phyloP scores from a whole-genome alignment of 2,113 vertebrate genomes.

The Camelus bactrianus region DNA sequence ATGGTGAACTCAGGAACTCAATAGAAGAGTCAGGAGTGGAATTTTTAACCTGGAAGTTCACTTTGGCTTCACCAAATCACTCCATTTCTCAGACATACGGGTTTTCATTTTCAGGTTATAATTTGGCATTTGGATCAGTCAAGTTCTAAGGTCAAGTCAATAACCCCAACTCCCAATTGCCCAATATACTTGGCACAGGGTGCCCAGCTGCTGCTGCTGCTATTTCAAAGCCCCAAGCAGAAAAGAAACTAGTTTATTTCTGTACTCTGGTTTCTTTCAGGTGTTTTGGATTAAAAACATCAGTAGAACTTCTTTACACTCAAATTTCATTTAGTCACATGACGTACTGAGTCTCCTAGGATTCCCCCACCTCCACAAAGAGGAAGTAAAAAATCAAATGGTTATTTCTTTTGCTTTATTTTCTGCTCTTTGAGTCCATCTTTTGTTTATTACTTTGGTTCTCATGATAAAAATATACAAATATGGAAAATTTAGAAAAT shows the following conservation, averaged over 20 bases:
- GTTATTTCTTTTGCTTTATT: conserved; percentile 2
- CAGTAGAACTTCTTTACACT: not conserved
- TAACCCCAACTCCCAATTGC: not conserved
- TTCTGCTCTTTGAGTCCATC: not conserved
- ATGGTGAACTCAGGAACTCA: conserved; percentile 28
- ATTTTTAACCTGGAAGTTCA: not conserved
- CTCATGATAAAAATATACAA: conserved; percentile 15
- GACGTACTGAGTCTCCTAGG: not conserved
- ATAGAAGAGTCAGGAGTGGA: not conserved
- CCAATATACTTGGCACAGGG: not conserved
- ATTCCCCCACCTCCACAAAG: not conserved
- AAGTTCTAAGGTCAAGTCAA: not conserved
- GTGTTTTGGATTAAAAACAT: not conserved
- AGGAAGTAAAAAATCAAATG: not conserved
- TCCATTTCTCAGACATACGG: conserved; percentile 9
- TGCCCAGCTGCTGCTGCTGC: not conserved
- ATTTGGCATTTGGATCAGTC: conserved; percentile 20
- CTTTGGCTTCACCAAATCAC: not conserved
- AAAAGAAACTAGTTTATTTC: not conserved
- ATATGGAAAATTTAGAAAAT: conserved; percentile 37
- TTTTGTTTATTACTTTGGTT: conserved; percentile 23
- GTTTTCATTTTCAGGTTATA: conserved; percentile 52
- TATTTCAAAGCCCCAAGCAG: not conserved
- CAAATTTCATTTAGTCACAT: not conserved
- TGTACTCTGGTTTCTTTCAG: not conserved